Conservation (phyloP, 2,888 invertebrate species). For the Eupithecia abbreviata region DNA sequence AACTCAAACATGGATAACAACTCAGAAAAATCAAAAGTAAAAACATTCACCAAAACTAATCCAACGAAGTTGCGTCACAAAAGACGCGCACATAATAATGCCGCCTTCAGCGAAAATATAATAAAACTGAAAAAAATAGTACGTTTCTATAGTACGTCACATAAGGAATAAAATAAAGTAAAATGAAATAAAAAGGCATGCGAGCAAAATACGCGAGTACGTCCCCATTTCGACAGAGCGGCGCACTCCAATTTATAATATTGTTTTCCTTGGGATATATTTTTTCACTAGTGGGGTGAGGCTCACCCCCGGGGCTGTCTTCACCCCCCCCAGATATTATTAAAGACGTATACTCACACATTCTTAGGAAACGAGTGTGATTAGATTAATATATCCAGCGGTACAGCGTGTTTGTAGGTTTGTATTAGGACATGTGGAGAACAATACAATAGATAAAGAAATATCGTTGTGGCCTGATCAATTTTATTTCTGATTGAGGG, state of each 20-base stretch:
- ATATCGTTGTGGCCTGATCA: slow-evolving; percentile 33
- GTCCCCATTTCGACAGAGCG: slow-evolving; percentile 59
- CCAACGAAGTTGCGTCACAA: slow-evolving; percentile 25
- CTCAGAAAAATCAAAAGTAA: slow-evolving; percentile 13
- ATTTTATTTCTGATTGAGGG: slow-evolving; percentile 35
- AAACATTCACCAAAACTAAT: slow-evolving; percentile 35
- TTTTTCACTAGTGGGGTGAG: slow-evolving; percentile 80
- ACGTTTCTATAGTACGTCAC: slow-evolving; percentile 65
- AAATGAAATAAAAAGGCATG: slow-evolving; percentile 76
- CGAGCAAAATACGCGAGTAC: slow-evolving; percentile 60
- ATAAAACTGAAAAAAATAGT: slow-evolving; percentile 66
- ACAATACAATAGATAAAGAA: slow-evolving; percentile 17
- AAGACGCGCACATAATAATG: slow-evolving; percentile 28
- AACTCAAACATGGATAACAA: neutral
- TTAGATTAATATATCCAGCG: slow-evolving; percentile 79
- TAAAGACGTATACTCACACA: slow-evolving; percentile 84
- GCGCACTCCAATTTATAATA: slow-evolving; percentile 83
- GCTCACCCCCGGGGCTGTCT: slow-evolving; percentile 48
- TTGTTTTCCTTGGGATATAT: slow-evolving; percentile 83
- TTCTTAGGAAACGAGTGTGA: slow-evolving; percentile 79
- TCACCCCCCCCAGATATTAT: slow-evolving; percentile 76
- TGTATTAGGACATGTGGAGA: slow-evolving; percentile 47
- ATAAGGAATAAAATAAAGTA: slow-evolving; percentile 75
- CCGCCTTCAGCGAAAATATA: slow-evolving; percentile 56
- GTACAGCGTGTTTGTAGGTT: slow-evolving; percentile 48